Percentiles rank a stretch among this genome's conserved stretches.
Evolutionary conservation across 2,113 vertebrate genomes (phyloP).

Genomic region (Nanger granti): DNA sequence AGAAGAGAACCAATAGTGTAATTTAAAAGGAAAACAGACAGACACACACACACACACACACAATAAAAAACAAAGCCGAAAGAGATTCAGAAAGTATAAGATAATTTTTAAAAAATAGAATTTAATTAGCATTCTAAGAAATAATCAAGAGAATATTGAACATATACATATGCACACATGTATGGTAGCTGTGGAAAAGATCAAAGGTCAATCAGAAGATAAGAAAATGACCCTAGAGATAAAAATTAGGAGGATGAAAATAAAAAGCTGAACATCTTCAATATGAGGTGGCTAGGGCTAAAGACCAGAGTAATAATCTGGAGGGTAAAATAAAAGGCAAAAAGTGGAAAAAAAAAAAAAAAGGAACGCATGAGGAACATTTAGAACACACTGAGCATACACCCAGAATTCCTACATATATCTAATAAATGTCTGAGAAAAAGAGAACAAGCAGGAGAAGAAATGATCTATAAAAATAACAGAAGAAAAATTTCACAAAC

Average conservation of each 20-base stretch:
- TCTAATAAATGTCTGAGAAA: neutral
- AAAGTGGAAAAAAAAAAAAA: neutral
- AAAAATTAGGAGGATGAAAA: neutral
- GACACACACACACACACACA: no score
- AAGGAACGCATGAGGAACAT: neutral
- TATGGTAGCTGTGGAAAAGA: neutral
- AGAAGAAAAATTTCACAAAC: neutral
- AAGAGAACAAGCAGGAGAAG: neutral
- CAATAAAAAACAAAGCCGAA: neutral
- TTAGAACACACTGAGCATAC: neutral
- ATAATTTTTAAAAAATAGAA: neutral
- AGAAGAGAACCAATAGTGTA: neutral
- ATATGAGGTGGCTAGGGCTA: neutral
- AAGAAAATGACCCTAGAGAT: neutral
- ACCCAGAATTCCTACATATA: neutral
- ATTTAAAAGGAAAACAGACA: neutral
- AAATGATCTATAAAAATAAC: neutral
- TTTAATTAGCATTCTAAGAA: neutral
- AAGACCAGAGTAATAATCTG: neutral
- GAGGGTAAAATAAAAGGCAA: neutral
- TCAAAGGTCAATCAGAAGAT: neutral
- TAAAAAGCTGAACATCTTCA: neutral
- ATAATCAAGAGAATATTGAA: neutral
- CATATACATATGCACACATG: neutral
- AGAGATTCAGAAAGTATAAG: neutral